Evolutionary conservation across 2,113 vertebrate genomes (phyloP), one percentile per base, ranked within the genome.

Genomic region (Tichodroma muraria): DNA sequence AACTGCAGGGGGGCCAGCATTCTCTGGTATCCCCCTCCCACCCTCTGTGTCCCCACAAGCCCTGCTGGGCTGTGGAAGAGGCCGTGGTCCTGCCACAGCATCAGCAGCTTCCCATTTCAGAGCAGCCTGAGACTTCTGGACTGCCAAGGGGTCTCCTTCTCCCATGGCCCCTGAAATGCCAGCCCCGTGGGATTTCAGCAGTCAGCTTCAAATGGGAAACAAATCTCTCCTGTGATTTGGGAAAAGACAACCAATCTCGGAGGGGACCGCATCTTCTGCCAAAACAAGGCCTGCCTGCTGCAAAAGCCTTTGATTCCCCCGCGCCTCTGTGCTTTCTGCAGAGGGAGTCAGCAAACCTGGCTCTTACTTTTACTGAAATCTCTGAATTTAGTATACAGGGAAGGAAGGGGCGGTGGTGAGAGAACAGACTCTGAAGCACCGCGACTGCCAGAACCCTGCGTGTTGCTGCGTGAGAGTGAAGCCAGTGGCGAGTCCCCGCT

Each of bases 221-320:
- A 97, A 95, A 97, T 81, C 93, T 95, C 90, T 96, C 61, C 63
- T 0, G 11, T 93, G 90, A 59, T 94, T 89, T 71, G 83, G 94
- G 91, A 91, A 94, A 92, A 95, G 91, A 94, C 91, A 95, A 85
- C 68, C 3, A 35, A 24, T 96, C 89, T 96, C 94, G 0, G 83
- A 82, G 66, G 90, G 91, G 94, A 96, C 71, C 88, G 89, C 77
- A 81, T 95, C 88, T 91, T 71, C 91, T 96, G 89, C 83, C 94
- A 96, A 95, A 96, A 93, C 89, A 94, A 94, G 88, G 82, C 90
- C 85, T 93, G 80, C 76, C 91, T 92, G 80, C 87, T 95, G 95
- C 94, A 96, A 95, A 96, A 95, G 94, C 85, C 94, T 97, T 97
- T 97, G 94, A 96, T 97, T 97, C 94, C 95, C 88, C 85, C 33